Percentiles rank a stretch among this genome's conserved stretches.
Conservation (phyloP, 2,797 vertebrate species). For the Lutjanus argentimaculatus region DNA sequence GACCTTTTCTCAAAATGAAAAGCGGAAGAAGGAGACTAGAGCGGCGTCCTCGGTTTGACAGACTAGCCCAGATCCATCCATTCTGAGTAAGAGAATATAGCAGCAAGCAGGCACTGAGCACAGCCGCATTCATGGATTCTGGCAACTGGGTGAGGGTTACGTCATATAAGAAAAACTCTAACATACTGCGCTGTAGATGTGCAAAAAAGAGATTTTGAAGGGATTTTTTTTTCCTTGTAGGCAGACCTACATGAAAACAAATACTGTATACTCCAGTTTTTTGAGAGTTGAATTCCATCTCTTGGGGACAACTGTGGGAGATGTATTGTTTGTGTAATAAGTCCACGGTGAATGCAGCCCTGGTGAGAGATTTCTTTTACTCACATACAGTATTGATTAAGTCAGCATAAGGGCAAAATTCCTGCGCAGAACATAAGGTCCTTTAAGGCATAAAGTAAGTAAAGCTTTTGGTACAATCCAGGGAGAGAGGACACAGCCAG, state of each 20-base stretch:
- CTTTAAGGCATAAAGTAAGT: constrained; percentile 37
- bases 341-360: constrained; percentile 20
- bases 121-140: constrained; percentile 46
- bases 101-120: constrained; percentile 32
- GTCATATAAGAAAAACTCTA: constrained; percentile 28
- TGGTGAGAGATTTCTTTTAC: constrained; percentile 27
- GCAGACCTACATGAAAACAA: constrained; percentile 5
- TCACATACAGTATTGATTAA: constrained; percentile 55
- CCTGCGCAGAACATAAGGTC: constrained; percentile 37
- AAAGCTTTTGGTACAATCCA: constrained; percentile 29
- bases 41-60: constrained; percentile 23
- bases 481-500: constrained; percentile 16
- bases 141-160: constrained; percentile 45
- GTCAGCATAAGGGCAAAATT: constrained; percentile 15
- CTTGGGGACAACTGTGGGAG: constrained; percentile 13
- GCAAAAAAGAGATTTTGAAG: constrained; percentile 13
- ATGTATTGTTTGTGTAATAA: constrained; percentile 47
- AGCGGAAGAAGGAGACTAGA: constrained; percentile 24
- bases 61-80: constrained; percentile 44
- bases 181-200: constrained; percentile 23
- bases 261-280: constrained; percentile 13
- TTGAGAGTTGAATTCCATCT: constrained; percentile 21
- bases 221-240: constrained; percentile 23
- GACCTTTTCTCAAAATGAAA: constrained; percentile 39
- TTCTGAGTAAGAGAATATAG: constrained; percentile 27